Base-by-base conservation (phyloP, 2,113 vertebrate species). In the Percina caprodes region DNA sequence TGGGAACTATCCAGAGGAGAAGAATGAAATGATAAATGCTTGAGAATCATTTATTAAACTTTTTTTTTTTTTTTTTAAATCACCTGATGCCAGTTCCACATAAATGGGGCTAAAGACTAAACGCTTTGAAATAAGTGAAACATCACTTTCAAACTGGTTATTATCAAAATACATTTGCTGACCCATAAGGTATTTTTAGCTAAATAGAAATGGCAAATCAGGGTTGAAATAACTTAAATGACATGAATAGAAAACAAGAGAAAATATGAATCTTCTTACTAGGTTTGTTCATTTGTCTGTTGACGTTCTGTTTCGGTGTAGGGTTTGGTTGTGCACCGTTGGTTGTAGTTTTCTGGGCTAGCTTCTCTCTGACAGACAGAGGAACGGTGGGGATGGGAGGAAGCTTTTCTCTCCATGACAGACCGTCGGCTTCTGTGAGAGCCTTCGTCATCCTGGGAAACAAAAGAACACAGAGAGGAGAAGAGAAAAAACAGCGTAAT, bases 351-450 rank as follows among this genome's bases (percentile, higher is more conserved):
- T 74, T 85, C 4, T 89, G 83, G 59, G 70, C 82, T 74, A 96
- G 94, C 54, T 94, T 96, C 16, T 69, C 96, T 93, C 96, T 96
- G 45, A 96, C 92, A 9, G 96, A 94, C 84, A 97, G 9, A 0
- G 97, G 97, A 5, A 99, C 97, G 0, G 94, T 77, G 7, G 98
- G 97, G 86, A 97, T 96, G 5, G 95, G 92, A 0, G 97, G 97
- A 55, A 99, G 95, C 86, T 97, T 97, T 84, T 96, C 94, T 70
- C 97, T 96, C 97, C 98, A 99, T 10, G 95, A 93, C 0, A 88
- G 88, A 0, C 98, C 98, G 24, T 97, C 95, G 6, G 94, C 95
- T 65, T 97, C 97, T 61, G 95, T 92, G 76, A 99, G 92, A 3
- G 92, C 96, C 93, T 97, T 97, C 16, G 96, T 96, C 97, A 98